Evolutionary conservation across 2,888 invertebrate species (phyloP), one percentile per base, ranked within the genome.

Genomic region (Heliconius cydno): DNA sequence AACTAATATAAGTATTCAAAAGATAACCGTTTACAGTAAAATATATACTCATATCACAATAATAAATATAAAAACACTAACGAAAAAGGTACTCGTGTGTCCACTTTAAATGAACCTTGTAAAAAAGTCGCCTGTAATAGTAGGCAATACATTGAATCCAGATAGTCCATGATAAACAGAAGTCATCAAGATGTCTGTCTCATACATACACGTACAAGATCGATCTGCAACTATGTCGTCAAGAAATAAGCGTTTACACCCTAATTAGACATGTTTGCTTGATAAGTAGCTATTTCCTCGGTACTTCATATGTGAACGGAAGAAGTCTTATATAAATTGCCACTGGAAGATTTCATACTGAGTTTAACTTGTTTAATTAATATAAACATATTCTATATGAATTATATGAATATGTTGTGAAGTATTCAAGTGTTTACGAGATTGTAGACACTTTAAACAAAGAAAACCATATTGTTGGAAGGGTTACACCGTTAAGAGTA

Each of bases 401-500:
- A n/a, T 68, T 38, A 38, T 68, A 19, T n/a, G 10, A 68, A 38
- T 41, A 68, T 68, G 25, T 41, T 34, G 38, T 68, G n/a, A 68
- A 13, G 34, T 68, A 38, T 38, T 38, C 9, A 68, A 38, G 34
- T 67, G 12, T 68, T 10, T 68, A 41, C 68, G 68, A 41, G 41
- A 41, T 41, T 15, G 68, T 15, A 38, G n/a, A 68, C 67, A 68
- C 67, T 68, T 78, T 65, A 57, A 68, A 25, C 7, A 76, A 83
- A 83, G 82, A 85, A 85, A 86, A 85, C 85, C 85, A 85, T 86
- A 89, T 85, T 84, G 84, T 86, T 86, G 89, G n/a, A 90, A 90
- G 87, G 89, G 89, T 92, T 92, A 92, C 91, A 90, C 90, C 89
- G 90, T 91, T 92, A 87, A 86, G 87, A 88, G 88, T 90, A 89